Conservation (phyloP, 2,888 invertebrate species). For the Alloplasta piceator region DNA sequence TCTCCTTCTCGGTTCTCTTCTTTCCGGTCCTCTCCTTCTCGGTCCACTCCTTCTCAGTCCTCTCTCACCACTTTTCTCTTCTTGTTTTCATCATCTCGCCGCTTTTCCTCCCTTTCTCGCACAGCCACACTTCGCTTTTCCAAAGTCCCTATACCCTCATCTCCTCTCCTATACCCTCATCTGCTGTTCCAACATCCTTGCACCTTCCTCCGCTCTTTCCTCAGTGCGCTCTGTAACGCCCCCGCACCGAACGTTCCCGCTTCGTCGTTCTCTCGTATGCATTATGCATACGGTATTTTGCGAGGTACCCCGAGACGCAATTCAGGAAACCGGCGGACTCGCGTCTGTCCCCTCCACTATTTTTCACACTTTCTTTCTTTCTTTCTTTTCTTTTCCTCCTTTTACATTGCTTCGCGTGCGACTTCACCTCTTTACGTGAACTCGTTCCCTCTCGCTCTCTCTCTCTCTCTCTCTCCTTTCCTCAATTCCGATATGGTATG, state of each 20-base stretch:
- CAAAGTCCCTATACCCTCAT: too few relatives aligned
- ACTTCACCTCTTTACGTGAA: conserved; percentile 41
- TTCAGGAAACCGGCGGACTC: conserved; percentile 67
- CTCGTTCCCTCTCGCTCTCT: background rate
- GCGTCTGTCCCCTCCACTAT: conserved; percentile 10
- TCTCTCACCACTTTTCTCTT: conserved; percentile 2
- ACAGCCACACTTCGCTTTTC: background rate
- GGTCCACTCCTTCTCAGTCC: conserved; percentile 22
- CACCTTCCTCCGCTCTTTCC: conserved; percentile 5
- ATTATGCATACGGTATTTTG: conserved; percentile 81
- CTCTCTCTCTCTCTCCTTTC: background rate
- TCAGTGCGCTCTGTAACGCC: background rate
- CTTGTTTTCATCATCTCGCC: background rate
- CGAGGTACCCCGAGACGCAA: conserved; percentile 70
- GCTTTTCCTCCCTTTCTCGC: conserved; percentile 8
- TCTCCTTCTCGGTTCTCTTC: conserved; percentile 17
- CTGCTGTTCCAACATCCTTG: too few relatives aligned
- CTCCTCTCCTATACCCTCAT: too few relatives aligned
- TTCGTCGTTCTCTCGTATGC: conserved; percentile 73
- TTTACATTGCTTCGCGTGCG: conserved; percentile 38
- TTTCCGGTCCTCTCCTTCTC: conserved; percentile 22
- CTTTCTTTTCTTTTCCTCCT: conserved; percentile 8
- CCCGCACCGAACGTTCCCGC: conserved; percentile 16
- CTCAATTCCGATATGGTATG: conserved; percentile 5
- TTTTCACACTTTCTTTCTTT: conserved; percentile 7